Conservation (phyloP, 2,888 invertebrate species). For the Macaria notata region DNA sequence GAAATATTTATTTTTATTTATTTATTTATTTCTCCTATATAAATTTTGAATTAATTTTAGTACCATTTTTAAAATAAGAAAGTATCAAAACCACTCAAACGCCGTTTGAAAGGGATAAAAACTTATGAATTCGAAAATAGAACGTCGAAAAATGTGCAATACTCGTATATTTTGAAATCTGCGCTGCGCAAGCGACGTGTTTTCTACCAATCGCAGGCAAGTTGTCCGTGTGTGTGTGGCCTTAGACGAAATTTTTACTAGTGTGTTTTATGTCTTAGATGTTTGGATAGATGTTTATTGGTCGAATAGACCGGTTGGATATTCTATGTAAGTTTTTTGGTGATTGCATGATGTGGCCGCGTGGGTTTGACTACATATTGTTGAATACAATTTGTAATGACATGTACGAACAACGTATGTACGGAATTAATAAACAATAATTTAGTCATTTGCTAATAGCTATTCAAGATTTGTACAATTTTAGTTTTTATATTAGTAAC, state of each 20-base stretch:
- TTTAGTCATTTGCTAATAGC: no score
- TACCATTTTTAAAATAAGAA: constrained; percentile 36
- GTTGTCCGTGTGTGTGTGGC: constrained; percentile 45
- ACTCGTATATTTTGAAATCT: constrained; percentile 57
- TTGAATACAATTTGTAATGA: no score
- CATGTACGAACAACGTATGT: no score
- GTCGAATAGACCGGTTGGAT: constrained; percentile 20
- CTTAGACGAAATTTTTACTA: constrained; percentile 40
- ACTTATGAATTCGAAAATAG: constrained; percentile 75
- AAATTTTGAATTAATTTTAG: no score
- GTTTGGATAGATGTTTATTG: constrained; percentile 29
- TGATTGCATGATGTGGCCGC: neutral
- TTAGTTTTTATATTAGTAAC: no score
- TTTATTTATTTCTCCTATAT: no score
- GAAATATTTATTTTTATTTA: no score
- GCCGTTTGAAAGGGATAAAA: constrained; percentile 61
- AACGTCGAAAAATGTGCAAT: constrained; percentile 72
- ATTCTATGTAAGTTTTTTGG: constrained; percentile 10
- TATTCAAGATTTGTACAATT: no score
- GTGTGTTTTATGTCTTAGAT: constrained; percentile 37
- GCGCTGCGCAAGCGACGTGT: constrained; percentile 36
- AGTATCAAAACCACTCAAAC: constrained; percentile 56
- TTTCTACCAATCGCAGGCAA: constrained; percentile 50
- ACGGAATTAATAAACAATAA: no score
- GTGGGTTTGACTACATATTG: no score